Conservation (phyloP, 2,113 vertebrate species). For the Lipotes vexillifer region DNA sequence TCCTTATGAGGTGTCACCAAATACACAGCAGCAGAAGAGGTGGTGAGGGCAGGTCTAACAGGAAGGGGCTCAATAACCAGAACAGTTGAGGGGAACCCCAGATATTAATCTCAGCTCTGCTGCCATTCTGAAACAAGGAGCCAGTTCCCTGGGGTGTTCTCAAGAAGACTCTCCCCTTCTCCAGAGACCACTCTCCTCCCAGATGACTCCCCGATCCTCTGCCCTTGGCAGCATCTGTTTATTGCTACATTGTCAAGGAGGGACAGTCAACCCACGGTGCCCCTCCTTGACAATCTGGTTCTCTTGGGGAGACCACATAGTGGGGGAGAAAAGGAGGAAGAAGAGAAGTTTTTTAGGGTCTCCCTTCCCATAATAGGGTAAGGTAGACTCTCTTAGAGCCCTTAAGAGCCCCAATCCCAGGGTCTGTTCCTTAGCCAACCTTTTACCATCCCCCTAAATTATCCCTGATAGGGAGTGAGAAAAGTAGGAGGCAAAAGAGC, state of each 20-base stretch:
- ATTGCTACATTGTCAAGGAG: conserved; percentile 66
- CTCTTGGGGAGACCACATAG: conserved; percentile 16
- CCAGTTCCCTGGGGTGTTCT: not conserved
- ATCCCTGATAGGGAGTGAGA: conserved; percentile 65
- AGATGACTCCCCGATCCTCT: not conserved
- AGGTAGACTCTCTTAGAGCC: conserved; percentile 43
- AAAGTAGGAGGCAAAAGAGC: conserved; percentile 58
- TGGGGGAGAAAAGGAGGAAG: not conserved
- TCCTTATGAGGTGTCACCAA: conserved; percentile 55
- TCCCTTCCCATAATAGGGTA: not conserved
- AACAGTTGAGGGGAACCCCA: conserved; percentile 6
- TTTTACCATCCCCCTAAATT: conserved; percentile 35
- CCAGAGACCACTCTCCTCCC: not conserved
- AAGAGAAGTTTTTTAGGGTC: not conserved
- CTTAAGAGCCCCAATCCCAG: conserved; percentile 40
- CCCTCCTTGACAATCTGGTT: conserved; percentile 33
- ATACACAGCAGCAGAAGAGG: conserved; percentile 39
- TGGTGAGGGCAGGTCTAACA: not conserved
- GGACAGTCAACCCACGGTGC: not conserved
- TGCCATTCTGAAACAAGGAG: conserved; percentile 27
- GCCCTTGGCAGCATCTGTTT: conserved; percentile 59
- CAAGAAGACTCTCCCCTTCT: not conserved
- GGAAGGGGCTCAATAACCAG: conserved; percentile 35
- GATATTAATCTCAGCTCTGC: conserved; percentile 3
- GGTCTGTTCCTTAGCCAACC: conserved; percentile 52